Base-by-base conservation (phyloP, 2,888 invertebrate genomes). In the Phalangium opilio region DNA sequence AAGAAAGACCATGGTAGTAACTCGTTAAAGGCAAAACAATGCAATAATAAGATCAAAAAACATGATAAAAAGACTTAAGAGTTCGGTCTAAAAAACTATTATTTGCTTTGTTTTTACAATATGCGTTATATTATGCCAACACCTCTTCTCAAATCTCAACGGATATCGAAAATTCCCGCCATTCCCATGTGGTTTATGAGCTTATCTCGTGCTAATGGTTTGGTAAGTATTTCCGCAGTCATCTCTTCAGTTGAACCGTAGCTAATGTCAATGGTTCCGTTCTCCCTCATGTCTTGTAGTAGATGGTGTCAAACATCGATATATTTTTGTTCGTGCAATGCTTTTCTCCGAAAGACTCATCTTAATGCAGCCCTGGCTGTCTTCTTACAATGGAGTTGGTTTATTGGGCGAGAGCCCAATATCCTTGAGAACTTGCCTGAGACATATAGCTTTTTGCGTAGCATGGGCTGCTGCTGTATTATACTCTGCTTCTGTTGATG, bases 401-500 rank as follows among this genome's bases (percentile, higher is more conserved):
- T 12, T 12, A 36, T 10, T 7, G 27, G 27, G 5, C 8, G 27
- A 8, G 8, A 4, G 8, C 2, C 40, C 43, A 14, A 53, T 15
- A 2, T 47, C 49, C n/a, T 35, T 34, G 7, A 53, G 10, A 21
- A 43, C 14, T 5, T 14, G 8, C n/a, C n/a, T 35, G 21, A 54
- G 19, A 35, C 44, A 54, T 12, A 49, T 27, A 3, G 35, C 36
- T 34, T 53, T 56, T 41, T 55, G 46, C 10, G 48, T 47, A 19
- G 51, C 47, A n/a, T 45, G 46, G 20, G 51, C 44, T n/a, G 49
- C 27, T n/a, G 55, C 56, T 32, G 52, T n/a, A n/a, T n/a, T 52
- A 35, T 56, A 57, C 36, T 58, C 57, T 14, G 53, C 54, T 41
- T 57, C 57, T 41, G 52, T 50, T 11, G 56, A 44, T 1, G 56